Evolutionary conservation across 1,140 invertebrate genomes (phyloP).

Genomic region (Formica exsecta): DNA sequence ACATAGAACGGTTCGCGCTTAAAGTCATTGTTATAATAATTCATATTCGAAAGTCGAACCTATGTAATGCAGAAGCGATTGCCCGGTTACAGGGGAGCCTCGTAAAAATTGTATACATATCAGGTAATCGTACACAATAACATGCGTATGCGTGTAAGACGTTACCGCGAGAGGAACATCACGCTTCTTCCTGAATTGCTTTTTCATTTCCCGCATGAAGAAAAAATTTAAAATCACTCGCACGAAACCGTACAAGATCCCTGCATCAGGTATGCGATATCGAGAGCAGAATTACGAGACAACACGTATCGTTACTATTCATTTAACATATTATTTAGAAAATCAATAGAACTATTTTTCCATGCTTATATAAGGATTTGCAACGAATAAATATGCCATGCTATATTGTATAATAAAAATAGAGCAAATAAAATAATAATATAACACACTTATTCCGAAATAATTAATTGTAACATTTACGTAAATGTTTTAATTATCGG

Average conservation of each 20-base stretch:
- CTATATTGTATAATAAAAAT: neutral
- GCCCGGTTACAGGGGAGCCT: neutral
- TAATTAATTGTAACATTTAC: conserved; percentile 16
- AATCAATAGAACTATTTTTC: neutral
- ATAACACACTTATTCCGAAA: neutral
- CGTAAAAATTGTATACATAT: conserved; percentile 32
- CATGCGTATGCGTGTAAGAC: neutral
- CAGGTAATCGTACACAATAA: conserved; percentile 35
- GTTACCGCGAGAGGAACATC: conserved; percentile 37
- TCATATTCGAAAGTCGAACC: conserved; percentile 43
- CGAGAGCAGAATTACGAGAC: conserved; percentile 29
- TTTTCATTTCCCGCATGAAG: neutral
- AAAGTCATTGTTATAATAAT: conserved; percentile 54
- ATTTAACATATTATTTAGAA: conserved; percentile 34
- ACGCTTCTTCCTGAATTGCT: conserved; percentile 2
- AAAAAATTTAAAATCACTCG: conserved; percentile 29
- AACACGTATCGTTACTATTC: neutral
- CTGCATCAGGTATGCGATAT: conserved; percentile 6
- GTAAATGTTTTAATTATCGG: neutral
- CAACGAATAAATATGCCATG: neutral
- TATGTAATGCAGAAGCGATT: conserved; percentile 36
- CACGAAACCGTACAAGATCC: neutral
- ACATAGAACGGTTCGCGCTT: neutral
- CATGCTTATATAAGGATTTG: neutral
- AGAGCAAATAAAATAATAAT: neutral